Conservation (phyloP, 2,113 vertebrate species). For the Hippolais icterina region DNA sequence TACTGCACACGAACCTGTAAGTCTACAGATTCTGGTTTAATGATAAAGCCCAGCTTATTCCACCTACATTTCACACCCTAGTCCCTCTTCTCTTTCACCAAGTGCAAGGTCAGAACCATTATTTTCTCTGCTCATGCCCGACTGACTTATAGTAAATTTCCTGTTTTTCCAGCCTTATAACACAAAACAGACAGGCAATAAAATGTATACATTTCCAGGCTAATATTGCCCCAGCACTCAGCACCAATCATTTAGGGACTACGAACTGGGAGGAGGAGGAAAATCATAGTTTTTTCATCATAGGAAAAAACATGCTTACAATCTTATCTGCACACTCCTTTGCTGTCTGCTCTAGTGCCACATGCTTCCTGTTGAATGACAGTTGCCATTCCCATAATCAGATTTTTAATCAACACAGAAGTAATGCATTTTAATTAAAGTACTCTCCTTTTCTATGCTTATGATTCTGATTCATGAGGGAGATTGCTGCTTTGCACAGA, state of each 20-base stretch:
- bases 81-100: not conserved
- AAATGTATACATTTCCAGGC: not conserved
- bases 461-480: not conserved
- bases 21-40: not conserved
- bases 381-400: not conserved
- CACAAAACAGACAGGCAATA: constrained; percentile 1
- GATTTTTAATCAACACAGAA: constrained; percentile 32
- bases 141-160: constrained; percentile 20
- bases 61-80: not conserved
- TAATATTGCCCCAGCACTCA: not conserved
- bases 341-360: not conserved
- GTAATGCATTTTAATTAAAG: constrained; percentile 42
- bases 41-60: not conserved
- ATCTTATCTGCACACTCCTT: not conserved
- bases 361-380: not conserved
- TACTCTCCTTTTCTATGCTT: not conserved
- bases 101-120: not conserved
- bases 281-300: not conserved
- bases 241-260: not conserved
- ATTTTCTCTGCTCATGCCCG: not conserved
- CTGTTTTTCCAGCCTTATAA: constrained; percentile 21
- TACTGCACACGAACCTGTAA: not conserved
- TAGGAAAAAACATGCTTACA: not conserved
- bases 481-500: not conserved
- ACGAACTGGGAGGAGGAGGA: not conserved